These are phyloP conservation scores for Apodemia duryi DNA, from an alignment of 2,888 invertebrate genomes.

Conservation along the genomic window DNA sequence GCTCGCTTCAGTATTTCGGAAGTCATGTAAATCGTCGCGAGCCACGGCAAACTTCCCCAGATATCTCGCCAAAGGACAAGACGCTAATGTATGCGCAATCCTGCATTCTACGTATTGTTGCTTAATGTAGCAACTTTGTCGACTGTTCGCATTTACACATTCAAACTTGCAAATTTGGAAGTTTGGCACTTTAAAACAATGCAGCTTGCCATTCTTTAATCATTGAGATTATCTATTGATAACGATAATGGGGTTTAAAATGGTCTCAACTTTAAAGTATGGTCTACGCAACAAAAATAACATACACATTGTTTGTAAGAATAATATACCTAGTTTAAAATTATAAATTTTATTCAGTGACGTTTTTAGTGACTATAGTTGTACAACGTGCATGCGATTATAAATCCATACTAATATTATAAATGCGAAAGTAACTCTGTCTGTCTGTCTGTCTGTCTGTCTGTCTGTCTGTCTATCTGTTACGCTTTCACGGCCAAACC, in stretches of 20 bases:
- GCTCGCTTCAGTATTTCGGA: conserved; percentile 65
- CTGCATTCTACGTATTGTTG: conserved; percentile 70
- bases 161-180: conserved; percentile 45
- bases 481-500: no score
- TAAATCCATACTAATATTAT: no score
- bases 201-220: not conserved
- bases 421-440: no score
- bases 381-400: no score
- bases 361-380: no score
- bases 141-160: conserved; percentile 60
- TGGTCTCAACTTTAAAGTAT: no score
- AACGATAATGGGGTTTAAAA: not conserved
- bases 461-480: no score
- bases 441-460: no score
- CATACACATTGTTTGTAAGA: no score
- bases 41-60: conserved; percentile 64
- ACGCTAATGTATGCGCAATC: conserved; percentile 76
- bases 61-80: conserved; percentile 75
- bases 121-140: conserved; percentile 66
- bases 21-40: conserved; percentile 73
- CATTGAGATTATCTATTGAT: not conserved
- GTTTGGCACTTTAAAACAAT: conserved; percentile 30
- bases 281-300: no score
- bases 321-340: no score
- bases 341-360: no score